Evolutionary conservation across 2,113 vertebrate species (phyloP).

Genomic region (Uria aalge): DNA sequence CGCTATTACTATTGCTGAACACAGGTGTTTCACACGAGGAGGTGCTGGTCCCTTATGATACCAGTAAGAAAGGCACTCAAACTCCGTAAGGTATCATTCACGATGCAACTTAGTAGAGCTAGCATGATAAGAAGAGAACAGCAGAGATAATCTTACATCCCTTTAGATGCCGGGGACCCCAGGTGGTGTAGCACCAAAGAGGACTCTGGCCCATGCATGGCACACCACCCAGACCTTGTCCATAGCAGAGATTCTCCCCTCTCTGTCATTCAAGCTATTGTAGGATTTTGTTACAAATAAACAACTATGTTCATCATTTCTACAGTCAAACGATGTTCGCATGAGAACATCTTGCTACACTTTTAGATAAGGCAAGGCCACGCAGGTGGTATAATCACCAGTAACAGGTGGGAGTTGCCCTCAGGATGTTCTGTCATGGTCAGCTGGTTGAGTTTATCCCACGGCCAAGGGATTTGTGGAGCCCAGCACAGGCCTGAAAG

Average conservation of each 20-base stretch:
- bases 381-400: rapidly evolving
- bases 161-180: background rate
- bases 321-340: background rate
- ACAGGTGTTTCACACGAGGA: background rate
- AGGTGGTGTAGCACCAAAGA: background rate
- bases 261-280: background rate
- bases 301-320: background rate
- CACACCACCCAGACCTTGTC: background rate
- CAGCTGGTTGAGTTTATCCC: background rate
- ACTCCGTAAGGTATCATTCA: background rate
- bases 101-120: background rate
- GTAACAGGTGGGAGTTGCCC: background rate
- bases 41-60: background rate
- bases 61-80: background rate
- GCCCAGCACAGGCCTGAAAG: background rate
- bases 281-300: background rate
- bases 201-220: rapidly evolving
- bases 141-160: background rate
- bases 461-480: background rate
- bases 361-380: background rate
- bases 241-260: background rate
- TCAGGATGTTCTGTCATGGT: background rate
- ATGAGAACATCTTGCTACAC: background rate
- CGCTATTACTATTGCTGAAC: background rate
- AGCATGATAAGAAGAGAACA: background rate